Evolutionary conservation across 1,140 invertebrate genomes (phyloP), one percentile per base, ranked within the genome.

Genomic region (Lanistes nyassanus): DNA sequence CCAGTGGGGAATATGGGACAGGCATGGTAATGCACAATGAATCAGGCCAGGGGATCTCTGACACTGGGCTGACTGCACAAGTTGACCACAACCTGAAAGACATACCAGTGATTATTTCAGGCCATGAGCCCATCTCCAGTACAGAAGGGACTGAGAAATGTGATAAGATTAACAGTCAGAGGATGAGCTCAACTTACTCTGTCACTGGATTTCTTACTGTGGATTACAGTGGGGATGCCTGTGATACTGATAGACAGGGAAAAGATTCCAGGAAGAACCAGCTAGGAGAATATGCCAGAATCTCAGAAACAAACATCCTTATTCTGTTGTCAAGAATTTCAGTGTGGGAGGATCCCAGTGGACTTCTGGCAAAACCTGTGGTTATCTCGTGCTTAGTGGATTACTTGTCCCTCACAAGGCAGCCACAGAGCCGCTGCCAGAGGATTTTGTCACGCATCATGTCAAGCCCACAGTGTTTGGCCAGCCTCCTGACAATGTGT

Each of bases 291-390:
- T 55, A 72, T 60, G 55, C 51, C 29, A 75, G 47, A 47, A 68
- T 71, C 3, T 80, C 81, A 0, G 80, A 82, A 58, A 73, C 79
- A 56, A 83, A 84, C 65, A 81, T 85, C 62, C 71, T 85, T 31
- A 80, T 81, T n/a, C 58, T 85, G 55, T 56, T 85, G 34, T 85
- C 84, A 2, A 68, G 82, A 39, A 71, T 85, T 9, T 85, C 84
- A 0, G 82, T 83, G 51, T 79, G 79, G 71, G 75, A 73, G 26
- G 79, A 84, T 70, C 83, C 82, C 36, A 79, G 71, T 39, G 58
- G 36, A 58, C 76, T 81, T 56, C 76, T 85, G 21, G 76, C 80
- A 0, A 77, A 64, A 11, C 37, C 36, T 29, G 56, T 76, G 16
- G 76, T 68, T 13, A 31, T 85, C 13, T 58, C n/a, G 3, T 75